These are phyloP conservation scores for Spisula solida DNA, from an alignment of 2,888 invertebrate species.

Conservation along the genomic window DNA sequence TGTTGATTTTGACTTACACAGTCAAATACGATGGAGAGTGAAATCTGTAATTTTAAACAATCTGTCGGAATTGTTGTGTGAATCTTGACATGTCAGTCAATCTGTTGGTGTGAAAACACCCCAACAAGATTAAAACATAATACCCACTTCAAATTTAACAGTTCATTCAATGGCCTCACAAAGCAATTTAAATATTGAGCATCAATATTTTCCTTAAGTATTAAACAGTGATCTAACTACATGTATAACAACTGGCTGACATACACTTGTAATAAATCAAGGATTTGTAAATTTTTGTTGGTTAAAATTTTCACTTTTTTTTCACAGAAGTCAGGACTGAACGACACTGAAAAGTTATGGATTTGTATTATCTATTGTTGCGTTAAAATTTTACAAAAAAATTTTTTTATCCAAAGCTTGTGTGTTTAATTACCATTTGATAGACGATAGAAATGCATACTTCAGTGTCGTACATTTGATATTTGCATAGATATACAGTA, in stretches of 20 bases:
- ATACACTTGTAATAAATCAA: neutral
- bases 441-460: neutral
- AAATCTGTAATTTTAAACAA: constrained; percentile 4
- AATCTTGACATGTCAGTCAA: constrained; percentile 7
- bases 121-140: neutral
- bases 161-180: neutral
- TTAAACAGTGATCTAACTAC: constrained; percentile 37
- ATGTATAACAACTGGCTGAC: neutral
- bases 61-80: neutral
- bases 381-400: neutral
- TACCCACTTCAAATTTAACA: constrained; percentile 13
- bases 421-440: neutral
- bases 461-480: neutral
- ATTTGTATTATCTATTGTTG: neutral
- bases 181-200: constrained; percentile 34
- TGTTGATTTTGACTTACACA: constrained; percentile 12
- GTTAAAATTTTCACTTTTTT: neutral
- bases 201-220: constrained; percentile 50
- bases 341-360: too few relatives aligned
- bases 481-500: constrained; percentile 6
- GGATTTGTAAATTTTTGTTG: neutral
- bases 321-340: too few relatives aligned
- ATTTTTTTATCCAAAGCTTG: neutral
- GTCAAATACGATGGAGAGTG: neutral
- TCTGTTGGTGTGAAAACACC: neutral